Base-by-base conservation (phyloP, 2,113 vertebrate genomes). In the Ardeotis arabs region DNA sequence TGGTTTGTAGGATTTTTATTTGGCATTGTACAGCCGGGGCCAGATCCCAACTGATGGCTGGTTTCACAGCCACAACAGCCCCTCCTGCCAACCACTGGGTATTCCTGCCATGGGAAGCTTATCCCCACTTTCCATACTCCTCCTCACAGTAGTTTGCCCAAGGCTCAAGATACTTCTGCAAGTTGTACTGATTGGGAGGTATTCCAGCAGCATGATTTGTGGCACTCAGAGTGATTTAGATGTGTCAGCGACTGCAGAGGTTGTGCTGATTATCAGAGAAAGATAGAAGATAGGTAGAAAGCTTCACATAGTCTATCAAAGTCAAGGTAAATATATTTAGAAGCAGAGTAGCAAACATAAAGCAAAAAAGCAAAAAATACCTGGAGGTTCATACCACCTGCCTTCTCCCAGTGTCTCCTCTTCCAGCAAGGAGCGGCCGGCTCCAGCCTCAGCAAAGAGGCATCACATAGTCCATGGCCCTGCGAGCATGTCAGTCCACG, bases 401-500 rank as follows among this genome's bases (percentile, higher is more conserved):
- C 63, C 63, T 58, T 4, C 37, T 77, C 55, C 10, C 28, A 13
- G 8, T 5, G 33, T 35, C 49, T 80, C 35, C n/a, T 45, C 55
- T 49, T 69, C 49, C 53, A 47, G 53, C 1, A 11, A 56, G 67
- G 24, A 86, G 31, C 18, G 47, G 47, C 12, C 16, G 52, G 47
- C 12, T 62, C 12, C 58, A 0, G 4, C 10, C 2, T 2, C 44
- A 16, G 18, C 2, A 8, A 76, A 49, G 27, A 52, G 41, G 13
- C 22, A 37, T 7, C 47, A 7, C 13, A 23, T 15, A 33, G 50
- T 23, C 41, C 10, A 0, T n/a, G 44, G 29, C 21, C 47, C 14
- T 12, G 1, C 1, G 0, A 52, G 3, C 1, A 0, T 3, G 12
- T 56, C 4, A 2, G 22, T 47, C 12, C n/a, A 27, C 33, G 10